A percentile compares a stretch with the other conserved stretches of the same genome.
These are phyloP conservation scores for Ictalurus punctatus DNA, from an alignment of 2,113 vertebrate species.

Conservation along the genomic window DNA sequence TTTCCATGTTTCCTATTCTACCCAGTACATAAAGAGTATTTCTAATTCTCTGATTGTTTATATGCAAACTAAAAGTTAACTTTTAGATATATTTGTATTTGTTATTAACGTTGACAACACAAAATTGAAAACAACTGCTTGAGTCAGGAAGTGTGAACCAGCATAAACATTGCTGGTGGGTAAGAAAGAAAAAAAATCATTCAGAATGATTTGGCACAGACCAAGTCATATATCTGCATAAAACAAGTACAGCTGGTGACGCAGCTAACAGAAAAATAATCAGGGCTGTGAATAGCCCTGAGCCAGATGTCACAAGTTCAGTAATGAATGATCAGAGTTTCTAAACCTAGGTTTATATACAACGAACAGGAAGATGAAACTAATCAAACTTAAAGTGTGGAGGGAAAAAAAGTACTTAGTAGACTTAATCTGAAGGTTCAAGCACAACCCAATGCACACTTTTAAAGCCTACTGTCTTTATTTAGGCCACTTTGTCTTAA, in stretches of 20 bases:
- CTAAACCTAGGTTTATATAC: background rate
- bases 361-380: background rate
- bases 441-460: background rate
- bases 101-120: background rate
- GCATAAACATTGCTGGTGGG: background rate
- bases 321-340: constrained; percentile 8
- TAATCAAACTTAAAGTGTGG: background rate
- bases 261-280: background rate
- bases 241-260: background rate
- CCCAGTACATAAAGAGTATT: background rate
- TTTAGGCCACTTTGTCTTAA: background rate
- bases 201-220: background rate
- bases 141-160: background rate
- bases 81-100: background rate
- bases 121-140: background rate
- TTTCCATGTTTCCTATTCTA: background rate
- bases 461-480: background rate
- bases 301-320: background rate
- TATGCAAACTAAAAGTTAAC: background rate
- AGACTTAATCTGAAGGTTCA: background rate
- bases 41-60: background rate
- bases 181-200: background rate
- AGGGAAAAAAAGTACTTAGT: background rate
- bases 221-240: background rate
- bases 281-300: background rate